Base-by-base conservation (phyloP, 1,140 invertebrate genomes). In the Calliphora vicina region DNA sequence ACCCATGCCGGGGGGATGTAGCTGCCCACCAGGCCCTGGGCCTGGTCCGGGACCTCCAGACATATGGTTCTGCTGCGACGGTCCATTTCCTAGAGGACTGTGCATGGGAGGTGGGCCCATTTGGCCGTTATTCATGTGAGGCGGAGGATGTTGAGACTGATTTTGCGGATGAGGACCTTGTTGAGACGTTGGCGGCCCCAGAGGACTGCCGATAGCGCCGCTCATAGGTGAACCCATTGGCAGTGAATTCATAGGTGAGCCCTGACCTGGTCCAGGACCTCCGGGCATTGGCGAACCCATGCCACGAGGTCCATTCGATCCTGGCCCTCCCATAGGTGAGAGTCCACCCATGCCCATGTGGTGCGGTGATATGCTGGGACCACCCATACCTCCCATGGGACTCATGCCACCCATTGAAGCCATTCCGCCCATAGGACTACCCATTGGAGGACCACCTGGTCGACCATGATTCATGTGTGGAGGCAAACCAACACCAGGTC, bases 181-280 rank as follows among this genome's bases (percentile, higher is more conserved):
- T 82, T 91, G 91, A n/a, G 91, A 91, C 83, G 91, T 90, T 17
- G 91, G 91, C 20, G 87, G 90, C 85, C 93, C 95, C 92, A 95
- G 93, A 1, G 94, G 94, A 88, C 94, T 95, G 42, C 94, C 94
- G 92, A 95, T 95, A 26, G 94, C 93, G 35, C 93, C 93, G 82
- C 93, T 93, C 92, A 95, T 93, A 83, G 93, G 94, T 82, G 94
- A 94, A 50, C 94, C 94, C 93, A 94, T 94, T 82, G 94, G 93
- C 90, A 94, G 92, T 84, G 94, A 94, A 88, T 94, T 94, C 93
- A 95, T 95, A 45, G 94, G 94, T 87, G 88, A 89, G 29, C 87
- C 87, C 61, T 89, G 88, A 6, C 88, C 88, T 92, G 74, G 74
- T 15, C 91, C 88, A 78, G 94, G 92, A 0, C 92, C 91, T 12